phyloP scores from a whole-genome alignment of 37 sponge, comb jelly and placozoan genomes.

The Ephydatia muelleri region DNA sequence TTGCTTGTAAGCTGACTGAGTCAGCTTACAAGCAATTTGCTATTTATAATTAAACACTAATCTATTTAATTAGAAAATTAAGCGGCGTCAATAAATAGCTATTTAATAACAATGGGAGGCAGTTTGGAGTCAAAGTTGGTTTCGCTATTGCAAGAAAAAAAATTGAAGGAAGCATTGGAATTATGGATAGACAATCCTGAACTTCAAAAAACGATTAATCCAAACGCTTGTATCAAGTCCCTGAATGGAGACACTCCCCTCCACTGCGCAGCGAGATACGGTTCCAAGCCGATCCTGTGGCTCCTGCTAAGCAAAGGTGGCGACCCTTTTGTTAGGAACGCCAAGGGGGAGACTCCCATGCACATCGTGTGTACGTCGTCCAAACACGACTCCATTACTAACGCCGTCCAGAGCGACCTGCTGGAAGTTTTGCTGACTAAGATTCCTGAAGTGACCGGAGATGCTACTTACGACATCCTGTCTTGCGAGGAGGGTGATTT shows the following conservation, averaged over 20 bases:
- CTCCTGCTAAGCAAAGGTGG: conserved; percentile 52
- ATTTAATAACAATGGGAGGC: conserved; percentile 63
- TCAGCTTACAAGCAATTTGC: no score
- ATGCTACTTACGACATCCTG: background rate
- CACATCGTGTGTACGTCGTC: conserved; percentile 67
- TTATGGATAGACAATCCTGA: conserved; percentile 40
- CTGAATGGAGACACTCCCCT: conserved; percentile 57
- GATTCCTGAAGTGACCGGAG: conserved; percentile 3
- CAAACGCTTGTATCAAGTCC: conserved; percentile 48
- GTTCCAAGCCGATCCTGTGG: conserved; percentile 30
- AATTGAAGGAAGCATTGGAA: conserved; percentile 23
- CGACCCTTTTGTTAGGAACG: conserved; percentile 59
- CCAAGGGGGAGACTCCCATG: conserved; percentile 62
- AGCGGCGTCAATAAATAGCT: no score
- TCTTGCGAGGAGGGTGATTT: background rate
- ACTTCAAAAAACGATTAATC: conserved; percentile 32
- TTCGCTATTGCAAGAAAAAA: conserved; percentile 39
- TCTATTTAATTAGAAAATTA: no score
- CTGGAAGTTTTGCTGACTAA: conserved; percentile 45
- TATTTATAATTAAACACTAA: no score
- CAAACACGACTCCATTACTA: conserved; percentile 29
- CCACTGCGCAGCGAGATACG: conserved; percentile 44
- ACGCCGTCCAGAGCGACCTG: conserved; percentile 37
- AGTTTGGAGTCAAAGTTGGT: conserved; percentile 36
- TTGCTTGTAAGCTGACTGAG: no score